Conservation (phyloP, 92 coral and sea anemone genomes). For the Zoanthus solanderi region DNA sequence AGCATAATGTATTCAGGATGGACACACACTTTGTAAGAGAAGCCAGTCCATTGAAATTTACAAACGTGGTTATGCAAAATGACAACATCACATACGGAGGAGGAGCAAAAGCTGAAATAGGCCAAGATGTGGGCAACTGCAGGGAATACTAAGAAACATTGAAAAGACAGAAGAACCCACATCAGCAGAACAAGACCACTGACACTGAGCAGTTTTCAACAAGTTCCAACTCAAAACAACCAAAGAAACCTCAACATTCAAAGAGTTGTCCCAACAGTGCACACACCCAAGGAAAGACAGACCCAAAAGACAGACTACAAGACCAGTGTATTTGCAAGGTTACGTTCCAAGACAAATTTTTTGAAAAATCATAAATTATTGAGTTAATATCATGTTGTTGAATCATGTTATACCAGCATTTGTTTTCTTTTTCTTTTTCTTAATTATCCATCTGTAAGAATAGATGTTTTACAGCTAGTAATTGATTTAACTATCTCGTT, state of each 20-base stretch:
- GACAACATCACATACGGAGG: neutral
- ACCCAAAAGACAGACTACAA: neutral
- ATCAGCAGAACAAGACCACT: neutral
- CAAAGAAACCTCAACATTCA: too few species aligned
- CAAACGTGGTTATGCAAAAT: conserved; percentile 21
- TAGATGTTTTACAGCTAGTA: neutral
- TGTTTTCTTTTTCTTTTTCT: conserved; percentile 1
- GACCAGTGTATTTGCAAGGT: conserved; percentile 23
- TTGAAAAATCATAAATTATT: conserved; percentile 8
- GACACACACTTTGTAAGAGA: neutral
- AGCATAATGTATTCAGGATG: conserved; percentile 5
- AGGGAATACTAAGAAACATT: neutral
- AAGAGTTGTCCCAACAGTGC: too few species aligned
- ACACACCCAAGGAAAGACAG: neutral
- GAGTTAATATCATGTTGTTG: conserved; percentile 23
- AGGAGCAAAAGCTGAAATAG: neutral
- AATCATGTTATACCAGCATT: neutral
- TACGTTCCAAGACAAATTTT: conserved; percentile 13
- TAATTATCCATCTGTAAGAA: conserved; percentile 32
- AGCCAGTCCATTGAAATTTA: conserved; percentile 4
- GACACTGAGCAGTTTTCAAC: too few species aligned
- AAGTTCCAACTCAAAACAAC: too few species aligned
- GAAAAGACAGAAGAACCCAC: neutral
- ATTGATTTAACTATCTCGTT: too few species aligned
- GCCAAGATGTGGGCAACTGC: neutral